Percentiles rank a stretch among this genome's conserved stretches.
phyloP scores from a whole-genome alignment of 2,888 invertebrate genomes.

The Seira sanloemensis region DNA sequence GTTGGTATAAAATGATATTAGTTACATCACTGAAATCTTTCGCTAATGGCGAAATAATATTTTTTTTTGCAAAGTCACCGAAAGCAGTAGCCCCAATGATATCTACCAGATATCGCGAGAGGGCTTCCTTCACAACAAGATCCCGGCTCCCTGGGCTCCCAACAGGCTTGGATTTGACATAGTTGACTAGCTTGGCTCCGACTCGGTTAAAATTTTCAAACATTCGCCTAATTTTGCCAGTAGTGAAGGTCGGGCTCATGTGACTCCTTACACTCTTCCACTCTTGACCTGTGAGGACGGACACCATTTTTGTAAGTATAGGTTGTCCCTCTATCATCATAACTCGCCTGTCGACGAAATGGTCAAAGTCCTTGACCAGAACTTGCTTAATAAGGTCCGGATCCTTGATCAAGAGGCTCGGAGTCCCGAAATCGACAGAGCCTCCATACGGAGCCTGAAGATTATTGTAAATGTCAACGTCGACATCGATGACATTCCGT shows the following conservation, averaged over 20 bases:
- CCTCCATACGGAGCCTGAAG: constrained; percentile 19
- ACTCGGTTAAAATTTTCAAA: constrained; percentile 8
- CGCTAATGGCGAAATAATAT: no score
- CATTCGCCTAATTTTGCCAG: neutral
- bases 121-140: neutral
- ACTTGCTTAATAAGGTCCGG: constrained; percentile 31
- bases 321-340: neutral
- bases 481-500: constrained; percentile 38
- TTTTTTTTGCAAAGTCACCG: constrained; percentile 22
- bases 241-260: constrained; percentile 17
- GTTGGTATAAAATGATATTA: no score
- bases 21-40: no score
- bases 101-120: neutral
- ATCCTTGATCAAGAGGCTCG: constrained; percentile 3
- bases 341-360: constrained; percentile 31
- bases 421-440: neutral
- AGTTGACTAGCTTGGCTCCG: neutral
- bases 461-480: constrained; percentile 24
- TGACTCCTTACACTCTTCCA: constrained; percentile 15
- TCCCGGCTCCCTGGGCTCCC: neutral
- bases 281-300: neutral
- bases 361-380: constrained; percentile 42
- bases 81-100: constrained; percentile 13
- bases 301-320: constrained; percentile 8
- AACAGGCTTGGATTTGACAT: neutral